Base-by-base conservation (phyloP, 2,888 invertebrate genomes). In the Muschampia plurimacula region DNA sequence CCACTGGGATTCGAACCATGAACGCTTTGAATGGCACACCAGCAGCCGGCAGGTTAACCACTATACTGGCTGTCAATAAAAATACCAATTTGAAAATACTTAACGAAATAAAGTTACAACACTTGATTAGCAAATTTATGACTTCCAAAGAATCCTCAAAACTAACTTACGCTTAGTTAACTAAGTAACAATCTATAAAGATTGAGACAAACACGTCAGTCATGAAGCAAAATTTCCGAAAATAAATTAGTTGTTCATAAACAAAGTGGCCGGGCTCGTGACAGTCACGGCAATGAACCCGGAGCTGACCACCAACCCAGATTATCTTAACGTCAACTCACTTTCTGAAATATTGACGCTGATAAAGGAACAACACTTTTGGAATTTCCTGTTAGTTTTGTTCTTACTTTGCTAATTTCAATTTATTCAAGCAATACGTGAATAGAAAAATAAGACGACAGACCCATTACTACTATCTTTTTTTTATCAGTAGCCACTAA, bases 231-330 rank as follows among this genome's bases (percentile, higher is more conserved):
- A 87, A 87, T 86, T 83, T 85, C 83, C 85, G 78, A 89, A 89
- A 90, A 89, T 87, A 89, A 91, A 90, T 90, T 86, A 86, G 86
- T 86, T 88, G 88, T 88, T 77, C 88, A 87, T 86, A 84, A 86
- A 85, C 86, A 87, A 90, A 92, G 91, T 89, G 91, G 89, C 81
- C 86, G 80, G 77, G 86, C 83, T 92, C 93, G 93, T 93, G 93
- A 93, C 92, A 87, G 85, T 81, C 77, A 81, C 84, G 86, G 77
- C 86, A 83, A 83, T 89, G 88, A 88, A 87, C 85, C 86, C 84
- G 81, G 80, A 82, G 79, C 79, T 79, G 79, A 81, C 79, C 81
- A 82, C 78, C 82, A 82, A 81, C 83, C 83, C 83, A 84, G 84
- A 86, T 87, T 86, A 89, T 90, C 87, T 87, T 79, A 76, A 80